Base-by-base conservation (phyloP, 2,888 invertebrate species). In the Agrenia bidenticulata region DNA sequence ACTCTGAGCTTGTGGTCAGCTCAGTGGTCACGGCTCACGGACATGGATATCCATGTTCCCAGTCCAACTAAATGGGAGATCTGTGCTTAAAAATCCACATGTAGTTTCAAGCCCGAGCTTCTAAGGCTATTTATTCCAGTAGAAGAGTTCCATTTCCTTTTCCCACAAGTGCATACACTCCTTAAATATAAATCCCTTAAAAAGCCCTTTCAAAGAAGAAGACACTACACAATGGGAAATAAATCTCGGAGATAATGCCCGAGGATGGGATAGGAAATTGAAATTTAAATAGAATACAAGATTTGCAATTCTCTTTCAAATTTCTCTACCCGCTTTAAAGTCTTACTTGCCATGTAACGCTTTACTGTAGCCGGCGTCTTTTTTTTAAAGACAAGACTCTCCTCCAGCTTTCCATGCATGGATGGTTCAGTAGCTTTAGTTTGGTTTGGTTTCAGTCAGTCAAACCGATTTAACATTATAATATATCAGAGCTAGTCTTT, bases 281-380 rank as follows among this genome's bases (percentile, higher is more conserved):
- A 65, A 65, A 65, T 65, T 65, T 65, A 65, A 65, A 65, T 65
- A 61, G 61, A 65, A 41, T 65, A 50, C 51, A 51, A 24, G 51
- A 51, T 24, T 51, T 51, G 24, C 23, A 51, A 51, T 51, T 51
- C 51, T 51, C 24, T 24, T 51, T 51, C 13, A 51, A 5, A 51
- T 51, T 51, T 51, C 13, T 23, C 13, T 51, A 9, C 49, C 24
- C 21, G 21, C 23, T 19, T 51, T 51, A 24, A 51, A 51, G 7
- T 24, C 24, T 13, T 24, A 51, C 13, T 51, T 51, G 23, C 17
- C 5, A 9, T 17, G 13, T 49, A 9, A n/a, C 17, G 13, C 51
- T 24, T 15, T 19, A 4, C 21, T 23, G 23, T 45, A n/a, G 45
- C 45, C 15, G 9, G 45, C 4, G 19, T 15, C 9, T 45, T 45